Conservation (phyloP, 2,113 vertebrate species). For the Hydropotes inermis region DNA sequence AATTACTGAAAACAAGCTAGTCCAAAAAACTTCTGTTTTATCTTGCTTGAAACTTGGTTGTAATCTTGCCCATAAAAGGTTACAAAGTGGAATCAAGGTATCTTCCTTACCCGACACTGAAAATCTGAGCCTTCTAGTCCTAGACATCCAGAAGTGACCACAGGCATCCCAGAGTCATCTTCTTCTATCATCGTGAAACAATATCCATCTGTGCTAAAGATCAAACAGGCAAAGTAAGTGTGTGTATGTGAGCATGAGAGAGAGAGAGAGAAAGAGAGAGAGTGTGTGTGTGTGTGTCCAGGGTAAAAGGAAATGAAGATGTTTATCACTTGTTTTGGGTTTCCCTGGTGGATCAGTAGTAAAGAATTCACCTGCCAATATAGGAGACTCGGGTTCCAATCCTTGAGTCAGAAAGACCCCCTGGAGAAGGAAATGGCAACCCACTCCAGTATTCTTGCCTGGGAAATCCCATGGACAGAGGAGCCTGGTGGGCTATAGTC, state of each 20-base stretch:
- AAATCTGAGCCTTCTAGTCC: constrained; percentile 93
- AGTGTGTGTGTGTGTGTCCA: neutral
- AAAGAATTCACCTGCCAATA: neutral
- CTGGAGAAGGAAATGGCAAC: neutral
- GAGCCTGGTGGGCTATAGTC: neutral
- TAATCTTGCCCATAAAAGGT: neutral
- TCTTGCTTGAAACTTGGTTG: constrained; percentile 8
- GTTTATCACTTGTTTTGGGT: neutral
- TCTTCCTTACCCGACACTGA: constrained; percentile 93
- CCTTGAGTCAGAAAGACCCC: neutral
- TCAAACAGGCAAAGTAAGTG: constrained; percentile 39
- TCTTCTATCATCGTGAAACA: constrained; percentile 98
- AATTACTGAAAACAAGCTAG: neutral
- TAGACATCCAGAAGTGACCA: constrained; percentile 94
- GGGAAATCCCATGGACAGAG: neutral
- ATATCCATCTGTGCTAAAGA: constrained; percentile 92
- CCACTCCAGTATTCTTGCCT: neutral
- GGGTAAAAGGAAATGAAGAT: neutral
- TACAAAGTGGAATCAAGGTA: neutral
- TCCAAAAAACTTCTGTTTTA: neutral
- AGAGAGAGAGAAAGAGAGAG: neutral
- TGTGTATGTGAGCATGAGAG: neutral
- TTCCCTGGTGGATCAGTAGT: neutral
- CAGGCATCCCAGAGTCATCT: constrained; percentile 89
- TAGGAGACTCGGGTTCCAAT: neutral